Conservation (phyloP, 1,140 invertebrate species). For the Acromyrmex heyeri region DNA sequence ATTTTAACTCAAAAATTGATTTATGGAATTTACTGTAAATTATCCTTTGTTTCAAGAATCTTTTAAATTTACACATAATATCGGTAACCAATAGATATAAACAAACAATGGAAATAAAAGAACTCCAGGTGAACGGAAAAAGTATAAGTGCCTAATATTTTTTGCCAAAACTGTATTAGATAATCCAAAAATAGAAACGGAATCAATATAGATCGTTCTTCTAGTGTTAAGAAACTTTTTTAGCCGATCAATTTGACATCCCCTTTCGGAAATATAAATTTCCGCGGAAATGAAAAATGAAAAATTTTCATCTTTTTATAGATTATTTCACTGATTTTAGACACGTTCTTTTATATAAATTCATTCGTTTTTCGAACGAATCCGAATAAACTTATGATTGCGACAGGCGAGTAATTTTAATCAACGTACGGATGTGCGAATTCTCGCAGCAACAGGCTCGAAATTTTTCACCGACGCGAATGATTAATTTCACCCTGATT, state of each 20-base stretch:
- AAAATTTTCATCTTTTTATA: neutral
- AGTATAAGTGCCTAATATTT: no score
- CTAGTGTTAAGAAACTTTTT: neutral
- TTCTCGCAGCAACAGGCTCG: slow-evolving; percentile 44
- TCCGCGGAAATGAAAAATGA: no score
- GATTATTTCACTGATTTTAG: neutral
- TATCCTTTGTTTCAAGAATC: no score
- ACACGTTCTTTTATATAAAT: neutral
- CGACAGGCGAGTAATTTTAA: slow-evolving; percentile 22
- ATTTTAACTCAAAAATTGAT: no score
- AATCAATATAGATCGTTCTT: no score
- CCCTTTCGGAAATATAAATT: neutral
- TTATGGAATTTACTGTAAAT: no score
- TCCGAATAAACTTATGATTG: slow-evolving; percentile 9
- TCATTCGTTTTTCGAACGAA: neutral
- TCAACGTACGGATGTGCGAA: slow-evolving; percentile 42
- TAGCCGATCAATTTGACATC: neutral
- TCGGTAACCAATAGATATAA: no score
- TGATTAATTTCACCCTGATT: slow-evolving; percentile 48
- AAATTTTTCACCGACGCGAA: slow-evolving; percentile 48
- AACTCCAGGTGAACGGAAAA: no score
- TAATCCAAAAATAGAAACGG: no score
- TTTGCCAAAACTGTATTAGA: no score
- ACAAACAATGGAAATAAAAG: no score
- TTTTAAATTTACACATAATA: no score